A percentile compares a stretch with the other conserved stretches of the same genome.
phyloP scores from a whole-genome alignment of 2,113 vertebrate genomes.

The Mesoclemmys tuberculata region DNA sequence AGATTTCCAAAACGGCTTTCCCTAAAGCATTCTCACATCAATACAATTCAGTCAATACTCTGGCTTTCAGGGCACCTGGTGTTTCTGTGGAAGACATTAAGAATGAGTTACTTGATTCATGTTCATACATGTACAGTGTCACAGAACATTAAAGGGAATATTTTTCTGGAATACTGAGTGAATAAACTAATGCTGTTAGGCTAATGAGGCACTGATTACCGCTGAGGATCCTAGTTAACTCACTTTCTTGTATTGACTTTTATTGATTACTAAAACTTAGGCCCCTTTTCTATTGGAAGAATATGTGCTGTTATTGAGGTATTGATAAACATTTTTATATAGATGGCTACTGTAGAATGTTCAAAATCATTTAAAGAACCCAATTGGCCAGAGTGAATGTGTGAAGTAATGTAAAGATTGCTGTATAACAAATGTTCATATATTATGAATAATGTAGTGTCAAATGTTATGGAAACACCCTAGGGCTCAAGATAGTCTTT shows the following conservation, averaged over 20 bases:
- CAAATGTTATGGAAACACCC: constrained; percentile 38
- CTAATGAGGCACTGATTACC: constrained; percentile 31
- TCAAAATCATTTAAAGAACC: constrained; percentile 17
- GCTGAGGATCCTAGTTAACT: not conserved
- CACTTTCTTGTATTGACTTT: constrained; percentile 26
- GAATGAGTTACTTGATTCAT: not conserved
- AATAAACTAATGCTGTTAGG: not conserved
- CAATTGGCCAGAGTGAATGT: not conserved
- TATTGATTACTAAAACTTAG: not conserved
- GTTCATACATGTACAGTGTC: not conserved
- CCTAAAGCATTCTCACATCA: not conserved
- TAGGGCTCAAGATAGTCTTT: constrained; percentile 29
- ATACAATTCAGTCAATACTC: not conserved
- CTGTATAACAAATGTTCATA: constrained; percentile 19
- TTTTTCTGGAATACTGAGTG: not conserved
- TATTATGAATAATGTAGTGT: constrained; percentile 18
- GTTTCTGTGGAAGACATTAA: not conserved
- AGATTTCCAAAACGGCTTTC: not conserved
- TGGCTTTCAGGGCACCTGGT: not conserved
- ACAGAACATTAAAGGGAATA: not conserved
- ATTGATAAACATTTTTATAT: not conserved
- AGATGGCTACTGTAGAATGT: not conserved
- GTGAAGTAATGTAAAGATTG: not conserved
- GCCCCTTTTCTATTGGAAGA: constrained; percentile 8
- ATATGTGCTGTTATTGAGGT: not conserved